Evolutionary conservation across 2,797 vertebrate genomes (phyloP).

Genomic region (Pogonophryne albipinna): DNA sequence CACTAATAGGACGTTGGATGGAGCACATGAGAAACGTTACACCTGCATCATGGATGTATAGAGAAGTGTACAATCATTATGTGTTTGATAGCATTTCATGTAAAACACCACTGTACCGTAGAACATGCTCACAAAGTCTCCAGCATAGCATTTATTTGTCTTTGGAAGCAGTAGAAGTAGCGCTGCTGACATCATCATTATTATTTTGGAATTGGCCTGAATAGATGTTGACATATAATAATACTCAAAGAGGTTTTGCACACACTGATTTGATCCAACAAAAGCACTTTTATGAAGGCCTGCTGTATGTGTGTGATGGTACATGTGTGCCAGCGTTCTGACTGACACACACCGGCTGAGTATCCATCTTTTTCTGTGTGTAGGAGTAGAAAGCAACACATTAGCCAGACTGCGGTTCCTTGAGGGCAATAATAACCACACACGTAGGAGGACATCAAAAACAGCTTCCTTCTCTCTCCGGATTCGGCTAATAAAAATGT

Average conservation of each 20-base stretch:
- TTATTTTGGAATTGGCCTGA: neutral
- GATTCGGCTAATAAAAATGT: conserved; percentile 76
- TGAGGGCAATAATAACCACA: conserved; percentile 75
- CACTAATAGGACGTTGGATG: neutral
- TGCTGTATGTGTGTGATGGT: conserved; percentile 47
- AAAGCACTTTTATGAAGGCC: conserved; percentile 49
- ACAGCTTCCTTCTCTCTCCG: conserved; percentile 64
- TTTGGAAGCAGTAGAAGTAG: neutral
- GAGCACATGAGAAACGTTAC: neutral
- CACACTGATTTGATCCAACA: conserved; percentile 53
- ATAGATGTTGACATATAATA: conserved; percentile 5
- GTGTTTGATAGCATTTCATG: neutral
- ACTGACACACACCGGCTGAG: conserved; percentile 22
- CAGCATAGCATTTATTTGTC: neutral
- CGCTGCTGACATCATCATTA: neutral
- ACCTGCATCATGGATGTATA: neutral
- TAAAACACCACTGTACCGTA: neutral
- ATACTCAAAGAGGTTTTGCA: conserved; percentile 10
- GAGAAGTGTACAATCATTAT: too few relatives aligned
- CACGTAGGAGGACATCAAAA: conserved; percentile 81
- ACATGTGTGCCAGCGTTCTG: conserved; percentile 27
- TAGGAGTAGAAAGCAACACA: conserved; percentile 81
- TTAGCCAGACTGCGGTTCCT: conserved; percentile 78
- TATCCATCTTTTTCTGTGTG: conserved; percentile 64
- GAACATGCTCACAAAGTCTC: neutral